phyloP scores from a whole-genome alignment of 2,888 invertebrate genomes.

The Creontiades dilutus region DNA sequence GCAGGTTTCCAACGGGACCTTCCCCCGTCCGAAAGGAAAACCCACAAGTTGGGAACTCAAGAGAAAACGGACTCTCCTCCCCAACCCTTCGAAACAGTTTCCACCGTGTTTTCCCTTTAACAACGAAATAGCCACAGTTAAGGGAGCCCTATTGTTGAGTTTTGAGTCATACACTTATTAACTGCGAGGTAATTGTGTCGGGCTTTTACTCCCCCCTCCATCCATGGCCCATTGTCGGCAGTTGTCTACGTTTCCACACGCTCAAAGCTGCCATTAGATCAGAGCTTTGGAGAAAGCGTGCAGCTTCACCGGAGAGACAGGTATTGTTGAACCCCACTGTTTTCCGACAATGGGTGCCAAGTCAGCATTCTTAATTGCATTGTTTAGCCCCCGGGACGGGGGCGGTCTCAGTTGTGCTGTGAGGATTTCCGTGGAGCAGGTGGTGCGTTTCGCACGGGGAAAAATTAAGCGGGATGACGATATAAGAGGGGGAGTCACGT shows the following conservation, averaged over 20 bases:
- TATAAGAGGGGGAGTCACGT: neutral
- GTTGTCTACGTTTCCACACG: conserved; percentile 11
- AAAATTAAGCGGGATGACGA: conserved; percentile 41
- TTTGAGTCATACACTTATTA: conserved; percentile 63
- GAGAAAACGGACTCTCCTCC: neutral
- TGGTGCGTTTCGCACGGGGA: conserved; percentile 38
- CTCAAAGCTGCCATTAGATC: conserved; percentile 31
- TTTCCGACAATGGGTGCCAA: conserved; percentile 58
- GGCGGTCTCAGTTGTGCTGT: neutral
- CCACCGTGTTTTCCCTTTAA: conserved; percentile 34
- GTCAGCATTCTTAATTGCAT: conserved; percentile 66
- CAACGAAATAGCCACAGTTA: conserved; percentile 50
- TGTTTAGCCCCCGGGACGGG: conserved; percentile 6
- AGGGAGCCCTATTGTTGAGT: conserved; percentile 27
- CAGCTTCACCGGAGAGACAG: conserved; percentile 37
- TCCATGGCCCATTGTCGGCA: neutral
- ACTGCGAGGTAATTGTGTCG: conserved; percentile 51
- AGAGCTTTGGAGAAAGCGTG: neutral
- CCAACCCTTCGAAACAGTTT: neutral
- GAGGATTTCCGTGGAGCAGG: conserved; percentile 6
- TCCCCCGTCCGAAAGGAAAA: neutral
- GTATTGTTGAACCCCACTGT: conserved; percentile 50
- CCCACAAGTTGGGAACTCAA: neutral
- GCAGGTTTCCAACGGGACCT: neutral
- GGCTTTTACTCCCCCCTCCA: neutral